These are phyloP conservation scores for Ceratosolen fusciceps DNA, from an alignment of 1,140 invertebrate species.

Conservation along the genomic window DNA sequence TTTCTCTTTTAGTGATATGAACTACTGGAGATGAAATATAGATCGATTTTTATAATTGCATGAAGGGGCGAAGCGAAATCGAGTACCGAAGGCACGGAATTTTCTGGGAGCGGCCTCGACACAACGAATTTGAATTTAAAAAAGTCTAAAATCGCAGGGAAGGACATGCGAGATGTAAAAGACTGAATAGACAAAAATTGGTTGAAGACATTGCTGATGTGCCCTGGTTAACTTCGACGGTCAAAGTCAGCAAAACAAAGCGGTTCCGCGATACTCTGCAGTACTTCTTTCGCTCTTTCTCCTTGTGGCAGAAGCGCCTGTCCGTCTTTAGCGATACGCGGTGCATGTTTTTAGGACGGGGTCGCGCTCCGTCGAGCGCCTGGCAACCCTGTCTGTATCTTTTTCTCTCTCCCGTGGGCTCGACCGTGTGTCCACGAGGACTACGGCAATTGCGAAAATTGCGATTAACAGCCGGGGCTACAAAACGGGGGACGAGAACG, in stretches of 20 bases:
- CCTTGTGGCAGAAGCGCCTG: too few relatives aligned
- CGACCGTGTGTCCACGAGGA: not conserved
- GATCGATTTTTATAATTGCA: too few relatives aligned
- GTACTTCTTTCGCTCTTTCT: too few relatives aligned
- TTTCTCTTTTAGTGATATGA: too few relatives aligned
- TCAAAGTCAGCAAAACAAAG: not conserved
- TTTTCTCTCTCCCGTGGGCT: not conserved
- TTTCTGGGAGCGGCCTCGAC: too few relatives aligned
- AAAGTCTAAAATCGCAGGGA: too few relatives aligned
- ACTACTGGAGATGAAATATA: too few relatives aligned
- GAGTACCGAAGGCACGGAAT: too few relatives aligned
- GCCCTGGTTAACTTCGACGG: not conserved
- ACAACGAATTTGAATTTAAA: too few relatives aligned
- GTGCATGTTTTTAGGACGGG: conserved; percentile 50
- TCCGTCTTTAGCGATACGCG: not conserved
- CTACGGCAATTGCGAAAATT: not conserved
- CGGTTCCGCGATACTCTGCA: not conserved
- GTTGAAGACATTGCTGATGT: not conserved
- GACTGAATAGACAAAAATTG: too few relatives aligned
- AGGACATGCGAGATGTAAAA: too few relatives aligned
- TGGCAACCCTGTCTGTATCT: conserved; percentile 37
- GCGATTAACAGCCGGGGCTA: not conserved
- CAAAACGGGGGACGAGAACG: not conserved
- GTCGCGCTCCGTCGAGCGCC: conserved; percentile 3
- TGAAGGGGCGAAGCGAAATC: too few relatives aligned